Base-by-base conservation (phyloP, 2,113 vertebrate species). In the Thryonomys swinderianus region DNA sequence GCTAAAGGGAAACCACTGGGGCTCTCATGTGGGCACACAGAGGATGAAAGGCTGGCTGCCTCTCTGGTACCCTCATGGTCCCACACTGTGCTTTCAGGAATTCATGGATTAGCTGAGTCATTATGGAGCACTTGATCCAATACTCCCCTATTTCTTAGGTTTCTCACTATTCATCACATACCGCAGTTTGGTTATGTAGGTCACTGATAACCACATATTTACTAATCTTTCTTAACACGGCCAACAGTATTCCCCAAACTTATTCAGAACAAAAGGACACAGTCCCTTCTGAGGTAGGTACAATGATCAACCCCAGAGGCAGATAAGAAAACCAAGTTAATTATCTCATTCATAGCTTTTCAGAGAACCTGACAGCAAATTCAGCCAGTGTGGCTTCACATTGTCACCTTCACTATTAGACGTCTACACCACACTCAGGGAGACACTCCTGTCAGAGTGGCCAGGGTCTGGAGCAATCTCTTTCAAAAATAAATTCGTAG, bases 401-500 rank as follows among this genome's bases (percentile, higher is more conserved):
- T 30, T 91, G 16, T 51, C 25, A 25, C 45, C 80, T 3, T 48
- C 18, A 13, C 61, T 42, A 7, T 34, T 61, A 23, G 34, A 37
- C 40, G 66, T 83, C 32, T 67, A 53, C 34, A 16, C 37, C 25
- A 34, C 6, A 48, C 18, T 23, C 17, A 42, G 62, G 25, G n/a
- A 57, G 48, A 90, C 32, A n/a, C 25, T 78, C 48, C 45, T 8
- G 62, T 2, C 27, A 55, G 76, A 81, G 8, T n/a, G 81, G 18
- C 40, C 81, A 88, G 61, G 6, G 10, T 12, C 17, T 69, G 53
- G 78, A 85, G 71, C 32, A 81, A 64, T 48, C 87, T 66, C 71
- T 90, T 62, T 89, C 37, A 84, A 92, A 93, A 85, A 82, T 71
- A 78, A 85, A 57, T 62, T 30, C 86, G 30, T 78, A 64, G 21